These are phyloP conservation scores for Drosophila helvetica DNA, from an alignment of 2,888 invertebrate genomes.

Conservation along the genomic window DNA sequence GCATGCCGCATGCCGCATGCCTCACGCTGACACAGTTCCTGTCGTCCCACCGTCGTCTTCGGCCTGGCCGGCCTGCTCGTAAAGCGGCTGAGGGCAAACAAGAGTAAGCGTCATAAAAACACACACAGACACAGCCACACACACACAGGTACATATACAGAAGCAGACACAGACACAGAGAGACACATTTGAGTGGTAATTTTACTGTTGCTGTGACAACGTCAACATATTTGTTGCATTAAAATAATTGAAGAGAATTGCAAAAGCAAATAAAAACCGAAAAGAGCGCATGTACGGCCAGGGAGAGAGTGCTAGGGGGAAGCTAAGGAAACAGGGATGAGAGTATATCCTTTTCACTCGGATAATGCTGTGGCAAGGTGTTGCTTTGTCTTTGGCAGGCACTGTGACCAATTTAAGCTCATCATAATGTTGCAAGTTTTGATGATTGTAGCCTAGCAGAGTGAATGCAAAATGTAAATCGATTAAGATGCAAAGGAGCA, in stretches of 20 bases:
- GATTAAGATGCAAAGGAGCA: too few species aligned
- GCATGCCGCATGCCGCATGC: constrained; percentile 1
- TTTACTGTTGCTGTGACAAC: constrained; percentile 41
- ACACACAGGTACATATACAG: constrained; percentile 2
- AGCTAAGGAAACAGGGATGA: constrained; percentile 41
- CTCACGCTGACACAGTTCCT: constrained; percentile 62
- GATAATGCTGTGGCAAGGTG: not conserved
- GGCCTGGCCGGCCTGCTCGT: constrained; percentile 52
- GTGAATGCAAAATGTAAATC: too few species aligned
- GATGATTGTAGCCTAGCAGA: too few species aligned
- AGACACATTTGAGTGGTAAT: constrained; percentile 48
- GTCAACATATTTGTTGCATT: constrained; percentile 76
- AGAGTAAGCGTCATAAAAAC: constrained; percentile 70
- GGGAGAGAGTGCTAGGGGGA: constrained; percentile 2
- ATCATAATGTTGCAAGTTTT: too few species aligned
- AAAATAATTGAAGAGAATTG: constrained; percentile 75
- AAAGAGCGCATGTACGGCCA: too few species aligned
- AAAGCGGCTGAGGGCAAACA: constrained; percentile 54
- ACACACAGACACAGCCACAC: constrained; percentile 21
- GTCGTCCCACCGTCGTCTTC: not conserved
- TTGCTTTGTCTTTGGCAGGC: not conserved
- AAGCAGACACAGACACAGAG: constrained; percentile 7
- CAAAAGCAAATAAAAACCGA: constrained; percentile 65
- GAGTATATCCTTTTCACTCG: constrained; percentile 25
- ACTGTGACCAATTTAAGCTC: not conserved